These are phyloP conservation scores for Vanessa tameamea DNA, from an alignment of 1,140 invertebrate genomes.

Conservation along the genomic window DNA sequence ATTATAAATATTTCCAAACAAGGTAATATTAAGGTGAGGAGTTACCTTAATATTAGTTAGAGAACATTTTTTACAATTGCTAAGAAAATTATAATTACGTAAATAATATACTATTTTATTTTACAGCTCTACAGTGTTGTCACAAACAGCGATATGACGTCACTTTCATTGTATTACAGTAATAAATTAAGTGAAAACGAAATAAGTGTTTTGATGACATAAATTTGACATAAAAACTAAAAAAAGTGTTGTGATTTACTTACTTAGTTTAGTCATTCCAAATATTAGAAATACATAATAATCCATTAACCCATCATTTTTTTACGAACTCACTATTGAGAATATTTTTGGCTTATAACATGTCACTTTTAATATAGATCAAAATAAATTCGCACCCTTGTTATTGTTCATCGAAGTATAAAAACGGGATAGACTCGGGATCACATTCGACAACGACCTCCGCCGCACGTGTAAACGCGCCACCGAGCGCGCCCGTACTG, in stretches of 20 bases:
- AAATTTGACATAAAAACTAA: too few relatives aligned
- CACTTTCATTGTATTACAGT: too few relatives aligned
- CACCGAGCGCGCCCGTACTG: slow-evolving; percentile 60
- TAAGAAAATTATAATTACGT: too few relatives aligned
- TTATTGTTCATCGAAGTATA: slow-evolving; percentile 55
- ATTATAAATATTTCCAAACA: too few relatives aligned
- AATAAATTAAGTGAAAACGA: too few relatives aligned
- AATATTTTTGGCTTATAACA: slow-evolving; percentile 26
- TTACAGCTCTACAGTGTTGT: too few relatives aligned
- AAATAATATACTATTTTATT: too few relatives aligned
- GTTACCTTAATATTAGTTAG: too few relatives aligned
- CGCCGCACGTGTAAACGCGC: slow-evolving; percentile 47
- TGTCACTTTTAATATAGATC: slow-evolving; percentile 32
- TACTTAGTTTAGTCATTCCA: slow-evolving; percentile 71
- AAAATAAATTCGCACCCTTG: slow-evolving; percentile 45
- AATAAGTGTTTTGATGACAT: too few relatives aligned
- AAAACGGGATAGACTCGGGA: slow-evolving; percentile 31
- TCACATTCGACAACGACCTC: neutral
- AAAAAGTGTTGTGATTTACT: slow-evolving; percentile 36
- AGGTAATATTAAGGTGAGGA: too few relatives aligned
- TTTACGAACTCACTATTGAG: slow-evolving; percentile 32
- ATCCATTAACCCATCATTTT: slow-evolving; percentile 50
- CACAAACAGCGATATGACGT: too few relatives aligned
- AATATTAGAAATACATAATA: slow-evolving; percentile 58
- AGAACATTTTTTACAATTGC: too few relatives aligned